Evolutionary conservation across 1,140 invertebrate genomes (phyloP).

Genomic region (Chlorops oryzae): DNA sequence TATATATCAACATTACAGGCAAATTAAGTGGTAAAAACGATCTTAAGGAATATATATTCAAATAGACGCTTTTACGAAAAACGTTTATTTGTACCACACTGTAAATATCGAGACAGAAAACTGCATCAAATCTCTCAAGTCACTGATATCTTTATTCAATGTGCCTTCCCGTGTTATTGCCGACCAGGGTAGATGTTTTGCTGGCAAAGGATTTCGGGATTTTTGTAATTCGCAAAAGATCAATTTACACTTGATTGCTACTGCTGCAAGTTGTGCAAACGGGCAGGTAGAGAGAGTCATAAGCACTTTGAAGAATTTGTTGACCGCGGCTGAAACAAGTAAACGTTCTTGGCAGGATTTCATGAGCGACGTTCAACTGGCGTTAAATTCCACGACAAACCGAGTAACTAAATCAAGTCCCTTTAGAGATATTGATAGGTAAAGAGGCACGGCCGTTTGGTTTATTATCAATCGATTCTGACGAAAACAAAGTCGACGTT

Average conservation of each 20-base stretch:
- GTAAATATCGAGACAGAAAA: constrained; percentile 13
- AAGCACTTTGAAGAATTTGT: constrained; percentile 27
- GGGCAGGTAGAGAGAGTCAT: constrained; percentile 35
- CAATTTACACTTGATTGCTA: constrained; percentile 30
- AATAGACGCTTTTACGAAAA: constrained; percentile 22
- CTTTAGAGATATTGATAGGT: constrained; percentile 31
- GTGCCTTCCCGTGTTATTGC: constrained; percentile 28
- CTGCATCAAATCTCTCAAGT: constrained; percentile 6
- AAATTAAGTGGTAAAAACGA: constrained; percentile 7
- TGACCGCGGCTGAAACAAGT: constrained; percentile 27
- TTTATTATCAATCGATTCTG: constrained; percentile 20
- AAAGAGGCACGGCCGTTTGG: constrained; percentile 30
- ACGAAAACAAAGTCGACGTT: constrained; percentile 11
- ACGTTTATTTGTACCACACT: constrained; percentile 19
- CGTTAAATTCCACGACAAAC: constrained; percentile 34
- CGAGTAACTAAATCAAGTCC: constrained; percentile 27
- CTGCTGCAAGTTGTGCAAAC: constrained; percentile 15
- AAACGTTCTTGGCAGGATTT: constrained; percentile 35
- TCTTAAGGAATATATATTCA: constrained; percentile 19
- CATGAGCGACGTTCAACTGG: constrained; percentile 33
- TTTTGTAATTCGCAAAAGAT: constrained; percentile 27
- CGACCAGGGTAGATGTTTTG: constrained; percentile 35
- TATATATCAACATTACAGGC: constrained; percentile 16
- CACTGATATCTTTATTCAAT: constrained; percentile 25
- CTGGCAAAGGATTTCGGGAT: constrained; percentile 27